Evolutionary conservation across 92 coral and sea anemone species (phyloP), one percentile per base, ranked within the genome.

Genomic region (Phenganax subtilis): DNA sequence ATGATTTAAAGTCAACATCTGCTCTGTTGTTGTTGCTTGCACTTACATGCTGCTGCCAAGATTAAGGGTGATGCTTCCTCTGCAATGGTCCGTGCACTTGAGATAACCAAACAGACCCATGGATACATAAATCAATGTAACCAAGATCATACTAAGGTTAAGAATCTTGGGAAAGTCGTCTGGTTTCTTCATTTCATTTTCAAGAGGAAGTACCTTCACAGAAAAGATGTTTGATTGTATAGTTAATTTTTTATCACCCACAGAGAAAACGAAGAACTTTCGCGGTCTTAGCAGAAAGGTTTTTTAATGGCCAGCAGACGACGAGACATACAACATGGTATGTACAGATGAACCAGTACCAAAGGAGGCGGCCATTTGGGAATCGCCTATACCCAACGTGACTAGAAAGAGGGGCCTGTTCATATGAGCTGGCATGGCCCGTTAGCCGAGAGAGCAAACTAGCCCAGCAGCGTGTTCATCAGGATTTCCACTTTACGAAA

Each of bases 41-140:
- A 86, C 97, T 86, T 78, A 92, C 99, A 75, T 75, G 84, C 90
- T 89, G 68, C 84, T 58, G 5, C 97, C 97, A 8, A 96, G 87
- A 71, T 90, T 92, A 55, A 96, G 88, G 0, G 99, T 96, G 71
- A 96, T 90, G 54, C 99, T 96, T 7, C 99, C 99, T 54, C 75
- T 61, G 67, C 99, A 96, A n/a, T 80, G 64, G 58, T 65, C 83
- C 0, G 86, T 84, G 79, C 99, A 96, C 67, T 87, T 87, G 57
- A 92, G 69, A 72, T 90, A 92, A 47, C 99, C 99, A 76, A 96
- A 72, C 12, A 90, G 84, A 61, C 99, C 93, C 31, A 96, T 9
- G 20, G 87, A 73, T 3, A 87, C 75, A 55, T 90, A 90, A 44
- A 89, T 4, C 56, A 88, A 11, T 6, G 91, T 75, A n/a, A 96